These are phyloP conservation scores for Eufriesea mexicana DNA, from an alignment of 1,140 invertebrate genomes.

Conservation along the genomic window DNA sequence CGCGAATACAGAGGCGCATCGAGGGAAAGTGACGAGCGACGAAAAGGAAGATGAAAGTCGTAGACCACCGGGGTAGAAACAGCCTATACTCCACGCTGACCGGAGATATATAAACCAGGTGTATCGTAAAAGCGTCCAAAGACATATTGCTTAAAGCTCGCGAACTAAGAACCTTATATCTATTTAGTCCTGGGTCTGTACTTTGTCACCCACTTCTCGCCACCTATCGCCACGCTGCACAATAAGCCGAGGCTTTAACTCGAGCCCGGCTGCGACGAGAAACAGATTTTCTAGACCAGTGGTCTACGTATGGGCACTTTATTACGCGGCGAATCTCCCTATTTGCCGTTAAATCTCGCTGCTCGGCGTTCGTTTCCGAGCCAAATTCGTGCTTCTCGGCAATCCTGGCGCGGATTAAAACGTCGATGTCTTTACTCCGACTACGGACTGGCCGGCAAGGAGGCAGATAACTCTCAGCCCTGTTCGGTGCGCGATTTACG, in stretches of 20 bases:
- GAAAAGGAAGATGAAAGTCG: neutral
- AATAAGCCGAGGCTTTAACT: constrained; percentile 19
- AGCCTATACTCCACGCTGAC: neutral
- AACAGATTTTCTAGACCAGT: constrained; percentile 16
- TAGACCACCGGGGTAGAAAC: neutral
- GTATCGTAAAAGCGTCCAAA: neutral
- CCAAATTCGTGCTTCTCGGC: neutral
- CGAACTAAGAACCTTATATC: constrained; percentile 29
- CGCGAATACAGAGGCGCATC: too few species aligned
- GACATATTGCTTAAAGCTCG: neutral
- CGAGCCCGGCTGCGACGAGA: neutral
- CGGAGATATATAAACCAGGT: neutral
- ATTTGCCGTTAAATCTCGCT: neutral
- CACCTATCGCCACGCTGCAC: neutral
- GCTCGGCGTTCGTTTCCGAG: neutral
- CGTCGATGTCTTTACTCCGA: neutral
- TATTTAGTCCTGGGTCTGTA: constrained; percentile 10
- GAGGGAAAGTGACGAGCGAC: too few species aligned
- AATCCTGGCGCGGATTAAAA: too few species aligned
- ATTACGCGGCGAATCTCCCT: neutral
- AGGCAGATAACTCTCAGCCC: too few species aligned
- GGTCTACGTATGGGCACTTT: neutral
- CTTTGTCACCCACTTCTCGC: neutral
- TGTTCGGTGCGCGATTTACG: too few species aligned
- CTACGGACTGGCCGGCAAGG: neutral